Conservation (phyloP, 2,888 invertebrate genomes). For the Sarcophaga rosellei region DNA sequence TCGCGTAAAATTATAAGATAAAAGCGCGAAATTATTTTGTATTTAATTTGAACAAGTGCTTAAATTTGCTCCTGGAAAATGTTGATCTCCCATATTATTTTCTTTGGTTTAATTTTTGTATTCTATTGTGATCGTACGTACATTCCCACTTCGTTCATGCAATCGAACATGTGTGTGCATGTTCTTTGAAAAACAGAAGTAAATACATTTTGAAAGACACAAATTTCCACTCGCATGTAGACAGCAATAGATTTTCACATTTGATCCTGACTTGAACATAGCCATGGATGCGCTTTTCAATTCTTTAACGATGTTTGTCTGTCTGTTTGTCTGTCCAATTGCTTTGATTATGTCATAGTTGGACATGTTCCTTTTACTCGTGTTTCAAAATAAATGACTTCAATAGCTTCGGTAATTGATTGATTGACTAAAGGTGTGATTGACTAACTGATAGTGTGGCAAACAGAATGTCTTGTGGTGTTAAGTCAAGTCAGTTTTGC, state of each 20-base stretch:
- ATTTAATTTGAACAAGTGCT: no score
- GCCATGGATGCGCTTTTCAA: slow-evolving; percentile 22
- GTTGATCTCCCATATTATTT: no score
- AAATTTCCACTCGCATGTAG: background rate
- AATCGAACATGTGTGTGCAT: no score
- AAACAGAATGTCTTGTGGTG: slow-evolving; percentile 4
- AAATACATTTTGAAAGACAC: no score
- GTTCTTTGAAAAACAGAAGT: no score
- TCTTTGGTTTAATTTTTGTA: no score
- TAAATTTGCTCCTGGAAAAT: no score
- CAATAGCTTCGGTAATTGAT: slow-evolving; percentile 1
- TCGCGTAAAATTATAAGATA: no score
- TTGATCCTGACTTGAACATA: slow-evolving; percentile 47
- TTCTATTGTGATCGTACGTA: no score
- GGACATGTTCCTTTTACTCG: slow-evolving; percentile 59
- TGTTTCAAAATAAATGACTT: slow-evolving; percentile 34
- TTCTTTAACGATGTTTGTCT: slow-evolving; percentile 13
- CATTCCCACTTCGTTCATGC: no score
- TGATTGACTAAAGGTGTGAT: slow-evolving; percentile 7
- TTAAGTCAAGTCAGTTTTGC: background rate
- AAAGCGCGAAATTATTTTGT: no score
- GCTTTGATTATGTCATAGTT: slow-evolving; percentile 65
- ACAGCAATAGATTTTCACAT: slow-evolving; percentile 54
- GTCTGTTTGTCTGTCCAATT: slow-evolving; percentile 49
- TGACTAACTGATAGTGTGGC: background rate